phyloP scores from a whole-genome alignment of 2,113 vertebrate species.

The Crotalus horridus region DNA sequence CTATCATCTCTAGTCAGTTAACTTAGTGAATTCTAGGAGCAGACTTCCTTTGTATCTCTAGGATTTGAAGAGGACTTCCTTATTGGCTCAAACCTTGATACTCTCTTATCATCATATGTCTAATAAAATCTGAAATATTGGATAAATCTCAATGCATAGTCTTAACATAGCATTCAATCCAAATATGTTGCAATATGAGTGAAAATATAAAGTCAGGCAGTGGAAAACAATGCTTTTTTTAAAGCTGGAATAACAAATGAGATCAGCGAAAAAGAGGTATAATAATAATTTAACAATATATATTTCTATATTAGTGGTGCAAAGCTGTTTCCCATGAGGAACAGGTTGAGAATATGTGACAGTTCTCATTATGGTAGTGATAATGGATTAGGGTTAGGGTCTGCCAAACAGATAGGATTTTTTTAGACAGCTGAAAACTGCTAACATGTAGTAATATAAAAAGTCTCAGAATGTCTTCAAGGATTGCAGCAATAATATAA shows the following conservation, averaged over 20 bases:
- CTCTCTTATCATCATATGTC: not conserved
- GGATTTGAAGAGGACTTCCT: not conserved
- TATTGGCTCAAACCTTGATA: not conserved
- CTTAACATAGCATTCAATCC: not conserved
- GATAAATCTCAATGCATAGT: not conserved
- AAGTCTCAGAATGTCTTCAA: conserved; percentile 47
- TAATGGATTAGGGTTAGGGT: conserved; percentile 24
- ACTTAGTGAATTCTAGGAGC: not conserved
- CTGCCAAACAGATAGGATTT: conserved; percentile 46
- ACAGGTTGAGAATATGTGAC: conserved; percentile 47
- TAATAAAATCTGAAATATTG: not conserved
- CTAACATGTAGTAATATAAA: conserved; percentile 56
- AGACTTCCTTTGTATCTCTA: not conserved
- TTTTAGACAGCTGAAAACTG: conserved; percentile 57
- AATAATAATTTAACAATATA: conserved; percentile 23
- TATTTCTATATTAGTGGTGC: conserved; percentile 52
- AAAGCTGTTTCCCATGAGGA: conserved; percentile 53
- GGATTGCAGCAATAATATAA: conserved; percentile 45
- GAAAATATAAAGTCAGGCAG: conserved; percentile 22
- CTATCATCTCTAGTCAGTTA: not conserved
- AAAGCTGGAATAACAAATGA: not conserved
- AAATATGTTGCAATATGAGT: conserved; percentile 17
- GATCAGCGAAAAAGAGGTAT: not conserved
- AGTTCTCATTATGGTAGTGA: conserved; percentile 53
- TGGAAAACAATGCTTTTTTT: not conserved